phyloP scores from a whole-genome alignment of 2,113 vertebrate genomes.

The Stercorarius parasiticus region DNA sequence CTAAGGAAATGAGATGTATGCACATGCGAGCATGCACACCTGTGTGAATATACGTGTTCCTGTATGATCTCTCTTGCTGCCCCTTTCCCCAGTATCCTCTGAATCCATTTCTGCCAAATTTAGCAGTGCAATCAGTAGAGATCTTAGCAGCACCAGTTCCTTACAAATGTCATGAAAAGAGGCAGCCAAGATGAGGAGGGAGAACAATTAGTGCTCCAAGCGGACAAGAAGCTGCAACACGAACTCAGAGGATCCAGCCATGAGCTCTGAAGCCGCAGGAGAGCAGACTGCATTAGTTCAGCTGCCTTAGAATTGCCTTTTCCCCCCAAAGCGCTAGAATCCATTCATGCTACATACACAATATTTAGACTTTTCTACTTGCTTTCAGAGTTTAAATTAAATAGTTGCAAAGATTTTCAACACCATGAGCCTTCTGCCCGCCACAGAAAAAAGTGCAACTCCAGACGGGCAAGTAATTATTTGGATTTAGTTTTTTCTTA shows the following conservation, averaged over 20 bases:
- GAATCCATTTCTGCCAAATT: not conserved
- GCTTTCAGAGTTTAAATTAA: not conserved
- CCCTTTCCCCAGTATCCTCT: not conserved
- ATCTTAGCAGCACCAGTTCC: not conserved
- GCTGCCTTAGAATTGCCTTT: not conserved
- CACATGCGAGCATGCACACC: rapidly evolving
- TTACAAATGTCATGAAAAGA: not conserved
- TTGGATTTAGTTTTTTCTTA: not conserved
- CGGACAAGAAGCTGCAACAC: not conserved
- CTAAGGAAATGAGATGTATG: not conserved
- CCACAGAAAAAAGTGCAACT: not conserved
- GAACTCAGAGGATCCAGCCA: not conserved
- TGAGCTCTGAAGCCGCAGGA: not conserved
- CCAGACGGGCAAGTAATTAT: not conserved
- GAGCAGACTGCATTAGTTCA: not conserved
- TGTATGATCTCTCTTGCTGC: not conserved
- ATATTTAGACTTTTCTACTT: not conserved
- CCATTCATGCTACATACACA: not conserved
- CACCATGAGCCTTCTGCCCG: not conserved
- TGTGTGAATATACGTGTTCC: not conserved
- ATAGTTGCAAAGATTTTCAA: not conserved
- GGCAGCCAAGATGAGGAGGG: not conserved
- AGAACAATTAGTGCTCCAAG: not conserved
- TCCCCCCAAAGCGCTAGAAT: not conserved
- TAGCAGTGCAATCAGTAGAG: not conserved